Evolutionary conservation across 2,113 vertebrate genomes (phyloP), one percentile per base, ranked within the genome.

Genomic region (Myrmecobius fasciatus): DNA sequence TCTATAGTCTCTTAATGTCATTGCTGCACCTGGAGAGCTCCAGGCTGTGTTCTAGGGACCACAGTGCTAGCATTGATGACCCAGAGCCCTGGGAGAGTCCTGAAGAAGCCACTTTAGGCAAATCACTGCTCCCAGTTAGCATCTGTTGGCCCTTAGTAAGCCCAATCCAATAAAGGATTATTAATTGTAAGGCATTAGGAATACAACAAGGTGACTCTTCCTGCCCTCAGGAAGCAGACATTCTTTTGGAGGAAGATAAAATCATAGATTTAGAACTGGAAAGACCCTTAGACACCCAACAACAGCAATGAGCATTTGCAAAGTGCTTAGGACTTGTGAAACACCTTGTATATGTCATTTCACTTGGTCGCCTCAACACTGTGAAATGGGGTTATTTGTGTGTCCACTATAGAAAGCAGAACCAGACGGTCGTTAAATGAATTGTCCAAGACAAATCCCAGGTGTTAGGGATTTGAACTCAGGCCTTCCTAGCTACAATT

Each of bases 1-100:
- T 67, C 60, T 43, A 0, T 22, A 25, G 36, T 25, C 52, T 47
- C 0, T 22, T 0, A n/a, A 26, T n/a, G n/a, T 11, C 46, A n/a
- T 48, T 56, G 20, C 54, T 7, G 1, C 56, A 28, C 75, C n/a
- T 0, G 1, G 54, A n/a, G 25, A 26, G 5, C 49, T 8, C 31
- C 11, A 51, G 88, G 3, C 46, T 0, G 0, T 4, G 0, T 0
- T 14, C 46, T 7, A 12, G n/a, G 52, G 46, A 10, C 46, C 47
- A 9, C 1, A 1, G 52, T 0, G 43, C 8, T 22, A 36, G 20
- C 14, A 9, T 26, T n/a, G 36, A n/a, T 75, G 14, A 31, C 36
- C 36, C 36, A 67, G 12, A 67, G 60, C 36, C 60, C 17, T 31
- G 12, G 60, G 14, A 12, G 54, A 4, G 56, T 10, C 56, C 56